Evolutionary conservation across 2,888 invertebrate species (phyloP), one percentile per base, ranked within the genome.

Genomic region (Elmis aenea): DNA sequence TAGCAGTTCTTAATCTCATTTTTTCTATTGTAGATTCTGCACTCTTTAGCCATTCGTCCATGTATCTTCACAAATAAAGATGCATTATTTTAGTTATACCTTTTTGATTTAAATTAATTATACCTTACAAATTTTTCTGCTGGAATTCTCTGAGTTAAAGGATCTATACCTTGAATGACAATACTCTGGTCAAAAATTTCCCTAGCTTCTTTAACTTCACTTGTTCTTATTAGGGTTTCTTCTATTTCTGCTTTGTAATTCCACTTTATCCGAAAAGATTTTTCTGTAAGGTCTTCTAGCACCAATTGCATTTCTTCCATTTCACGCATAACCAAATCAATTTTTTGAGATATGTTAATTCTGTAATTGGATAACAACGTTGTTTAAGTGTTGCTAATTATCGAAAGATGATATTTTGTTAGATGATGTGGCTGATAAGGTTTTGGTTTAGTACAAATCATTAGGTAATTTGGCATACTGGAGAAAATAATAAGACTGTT

Each of bases 31-130:
- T 68, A 2, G 69, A 69, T 45, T 76, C 74, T 0, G 71, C 63
- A 3, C 66, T 64, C 54, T 74, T 77, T 8, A 76, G 57, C 76
- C 78, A 79, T 42, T 79, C 77, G 1, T 73, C 74, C 71, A 81
- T 72, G 53, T 72, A 79, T 47, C 76, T 69, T 18, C 68, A 67
- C 70, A 68, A 70, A 26, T 26, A 18, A 13, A 14, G 22, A 8
- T 16, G 4, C 8, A 16, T 16, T 13, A 18, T 23, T 10, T 25
- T 11, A 16, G 13, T 13, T n/a, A n/a, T n/a, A n/a, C n/a, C n/a
- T n/a, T n/a, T n/a, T n/a, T n/a, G n/a, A n/a, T n/a, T n/a, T n/a
- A n/a, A n/a, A n/a, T n/a, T n/a, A n/a, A 18, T 10, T 10, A 12
- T 48, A 68, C 68, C 63, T 62, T 16, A 66, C 43, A 39, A 71